These are phyloP conservation scores for Leptothorax acervorum DNA, from an alignment of 2,888 invertebrate species.

Conservation along the genomic window DNA sequence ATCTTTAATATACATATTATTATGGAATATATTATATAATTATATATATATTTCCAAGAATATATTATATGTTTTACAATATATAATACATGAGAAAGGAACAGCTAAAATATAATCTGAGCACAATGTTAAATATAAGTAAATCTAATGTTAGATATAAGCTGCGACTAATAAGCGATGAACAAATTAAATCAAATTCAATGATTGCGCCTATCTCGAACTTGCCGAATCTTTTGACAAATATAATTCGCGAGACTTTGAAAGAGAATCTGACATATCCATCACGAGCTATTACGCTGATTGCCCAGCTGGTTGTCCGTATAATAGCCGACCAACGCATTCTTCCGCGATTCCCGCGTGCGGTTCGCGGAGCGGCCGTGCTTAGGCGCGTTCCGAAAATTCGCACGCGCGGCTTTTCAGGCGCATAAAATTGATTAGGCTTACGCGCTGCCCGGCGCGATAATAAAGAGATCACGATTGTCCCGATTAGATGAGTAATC, in stretches of 20 bases:
- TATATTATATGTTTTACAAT: neutral
- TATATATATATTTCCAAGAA: too few relatives aligned
- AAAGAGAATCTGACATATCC: neutral
- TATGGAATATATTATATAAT: too few relatives aligned
- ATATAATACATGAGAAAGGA: neutral
- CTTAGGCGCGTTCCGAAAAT: constrained; percentile 35
- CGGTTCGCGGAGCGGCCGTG: neutral
- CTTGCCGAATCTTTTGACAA: neutral
- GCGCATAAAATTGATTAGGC: constrained; percentile 41
- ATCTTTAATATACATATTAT: too few relatives aligned
- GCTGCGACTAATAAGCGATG: neutral
- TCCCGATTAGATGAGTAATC: constrained; percentile 65
- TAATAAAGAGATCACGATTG: constrained; percentile 38
- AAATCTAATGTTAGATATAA: neutral
- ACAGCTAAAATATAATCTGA: neutral
- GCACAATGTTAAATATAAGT: neutral
- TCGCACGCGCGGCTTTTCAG: constrained; percentile 27
- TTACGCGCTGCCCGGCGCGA: neutral
- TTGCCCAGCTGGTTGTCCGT: neutral
- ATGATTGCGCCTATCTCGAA: neutral
- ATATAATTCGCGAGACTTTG: neutral
- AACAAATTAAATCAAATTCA: neutral
- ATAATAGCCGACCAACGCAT: neutral
- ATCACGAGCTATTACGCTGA: neutral
- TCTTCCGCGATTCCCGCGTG: neutral